Base-by-base conservation (phyloP, 2,888 invertebrate genomes). In the Tachina lurida region DNA sequence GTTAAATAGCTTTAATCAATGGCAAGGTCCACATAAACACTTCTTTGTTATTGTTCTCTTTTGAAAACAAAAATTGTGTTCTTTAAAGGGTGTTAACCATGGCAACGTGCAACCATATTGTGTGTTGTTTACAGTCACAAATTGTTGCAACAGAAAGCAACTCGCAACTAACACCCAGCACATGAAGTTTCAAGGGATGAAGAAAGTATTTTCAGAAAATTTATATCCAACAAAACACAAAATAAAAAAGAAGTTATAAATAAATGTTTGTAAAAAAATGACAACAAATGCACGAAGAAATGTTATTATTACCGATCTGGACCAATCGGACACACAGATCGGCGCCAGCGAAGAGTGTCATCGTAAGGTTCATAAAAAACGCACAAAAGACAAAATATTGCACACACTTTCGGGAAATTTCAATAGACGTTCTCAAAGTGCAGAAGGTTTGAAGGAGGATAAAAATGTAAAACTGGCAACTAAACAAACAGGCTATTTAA, bases 341-440 rank as follows among this genome's bases (percentile, higher is more conserved):
- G 70, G 56, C 63, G 62, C 68, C 62, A 62, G 67, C 17, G 85
- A 68, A 17, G 67, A 82, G 12, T 17, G n/a, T 79, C 13, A 84
- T 76, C 74, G 78, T 12, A 84, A 83, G 31, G 58, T 62, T 49
- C 71, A 83, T 60, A 87, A 83, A 77, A 79, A 89, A 76, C 86
- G 84, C 10, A 70, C 84, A 1, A 68, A 84, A 54, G 84, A 84
- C 12, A 88, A 87, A 70, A 76, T 58, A 58, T 82, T 91, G 15
- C 90, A 90, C 12, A 92, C 90, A 2, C 78, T 91, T n/a, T 88
- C 91, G 13, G 91, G 90, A 0, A 93, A 91, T 78, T 92, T 92
- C 71, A 89, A 88, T 58, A 89, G 89, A 10, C 89, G 92, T 43
- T 92, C 92, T 17, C 89, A 90, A 10, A 92, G 92, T 79, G 91